Percentiles rank a stretch among this genome's conserved stretches.
These are phyloP conservation scores for Sebastes itinus DNA, from an alignment of 2,797 vertebrate species.

Conservation along the genomic window DNA sequence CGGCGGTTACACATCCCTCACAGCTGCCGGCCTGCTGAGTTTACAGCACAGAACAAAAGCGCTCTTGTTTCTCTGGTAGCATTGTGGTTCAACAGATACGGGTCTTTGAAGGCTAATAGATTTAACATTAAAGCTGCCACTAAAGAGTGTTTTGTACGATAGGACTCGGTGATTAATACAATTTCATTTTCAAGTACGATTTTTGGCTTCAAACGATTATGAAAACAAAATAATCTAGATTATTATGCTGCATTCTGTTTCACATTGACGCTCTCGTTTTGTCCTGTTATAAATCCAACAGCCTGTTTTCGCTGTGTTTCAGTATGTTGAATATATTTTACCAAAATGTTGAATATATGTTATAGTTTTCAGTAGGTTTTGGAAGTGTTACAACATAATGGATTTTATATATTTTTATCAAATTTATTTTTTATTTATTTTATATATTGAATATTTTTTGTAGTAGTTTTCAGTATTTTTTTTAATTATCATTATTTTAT, in stretches of 20 bases:
- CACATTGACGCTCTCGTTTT: not conserved
- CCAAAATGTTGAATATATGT: not conserved
- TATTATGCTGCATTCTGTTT: not conserved
- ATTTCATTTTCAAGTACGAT: not conserved
- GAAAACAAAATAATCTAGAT: not conserved
- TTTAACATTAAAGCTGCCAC: not conserved
- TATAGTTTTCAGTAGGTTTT: not conserved
- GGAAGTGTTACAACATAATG: not conserved
- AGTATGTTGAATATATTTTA: not conserved
- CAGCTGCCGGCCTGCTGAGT: slow-evolving; percentile 12
- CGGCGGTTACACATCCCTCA: not conserved
- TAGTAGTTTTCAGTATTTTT: no score
- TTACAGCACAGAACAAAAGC: slow-evolving; percentile 8
- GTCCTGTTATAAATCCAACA: not conserved
- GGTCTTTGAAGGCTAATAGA: not conserved
- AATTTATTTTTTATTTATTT: no score
- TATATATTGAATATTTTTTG: no score
- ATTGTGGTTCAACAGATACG: not conserved
- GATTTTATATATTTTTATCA: not conserved
- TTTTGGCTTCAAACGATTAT: not conserved
- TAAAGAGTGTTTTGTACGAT: not conserved
- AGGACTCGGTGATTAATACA: not conserved
- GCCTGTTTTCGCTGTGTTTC: not conserved
- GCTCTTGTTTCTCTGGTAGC: not conserved
- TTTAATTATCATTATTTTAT: no score